Evolutionary conservation across 2,797 vertebrate species (phyloP).

Genomic region (Sebastes iracundus): DNA sequence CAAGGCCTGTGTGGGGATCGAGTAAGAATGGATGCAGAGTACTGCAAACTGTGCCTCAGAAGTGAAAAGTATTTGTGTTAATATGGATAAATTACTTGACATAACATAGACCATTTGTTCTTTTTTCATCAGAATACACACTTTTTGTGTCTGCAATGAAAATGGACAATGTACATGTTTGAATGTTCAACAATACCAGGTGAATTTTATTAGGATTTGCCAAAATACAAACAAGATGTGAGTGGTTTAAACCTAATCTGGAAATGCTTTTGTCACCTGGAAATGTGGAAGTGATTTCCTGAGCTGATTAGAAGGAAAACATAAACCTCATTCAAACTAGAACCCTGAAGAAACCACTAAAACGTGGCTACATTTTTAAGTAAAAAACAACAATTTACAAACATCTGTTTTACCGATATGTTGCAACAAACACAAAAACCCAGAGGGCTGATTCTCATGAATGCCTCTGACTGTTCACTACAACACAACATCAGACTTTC

Average conservation of each 20-base stretch:
- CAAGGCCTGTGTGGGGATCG: not conserved
- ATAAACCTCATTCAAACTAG: constrained; percentile 27
- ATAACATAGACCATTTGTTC: constrained; percentile 22
- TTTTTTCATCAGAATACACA: constrained; percentile 1
- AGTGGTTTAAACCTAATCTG: not conserved
- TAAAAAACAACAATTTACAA: not conserved
- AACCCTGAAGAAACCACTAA: constrained; percentile 35
- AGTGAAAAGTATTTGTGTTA: not conserved
- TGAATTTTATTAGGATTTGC: constrained; percentile 2
- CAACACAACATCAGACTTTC: constrained; percentile 52
- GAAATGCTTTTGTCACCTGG: constrained; percentile 15
- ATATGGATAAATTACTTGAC: not conserved
- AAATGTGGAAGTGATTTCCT: constrained; percentile 36
- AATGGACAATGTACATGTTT: not conserved
- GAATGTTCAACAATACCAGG: not conserved
- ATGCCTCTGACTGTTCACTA: constrained; percentile 43
- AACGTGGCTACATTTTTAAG: constrained; percentile 19
- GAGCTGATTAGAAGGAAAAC: not conserved
- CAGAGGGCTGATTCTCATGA: constrained; percentile 40
- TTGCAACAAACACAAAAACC: constrained; percentile 37
- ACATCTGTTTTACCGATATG: constrained; percentile 54
- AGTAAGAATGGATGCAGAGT: not conserved
- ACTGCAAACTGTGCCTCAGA: not conserved
- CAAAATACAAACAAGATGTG: constrained; percentile 27
- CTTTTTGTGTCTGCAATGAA: not conserved